Evolutionary conservation across 1,140 invertebrate species (phyloP).

Genomic region (Camponotus floridanus): DNA sequence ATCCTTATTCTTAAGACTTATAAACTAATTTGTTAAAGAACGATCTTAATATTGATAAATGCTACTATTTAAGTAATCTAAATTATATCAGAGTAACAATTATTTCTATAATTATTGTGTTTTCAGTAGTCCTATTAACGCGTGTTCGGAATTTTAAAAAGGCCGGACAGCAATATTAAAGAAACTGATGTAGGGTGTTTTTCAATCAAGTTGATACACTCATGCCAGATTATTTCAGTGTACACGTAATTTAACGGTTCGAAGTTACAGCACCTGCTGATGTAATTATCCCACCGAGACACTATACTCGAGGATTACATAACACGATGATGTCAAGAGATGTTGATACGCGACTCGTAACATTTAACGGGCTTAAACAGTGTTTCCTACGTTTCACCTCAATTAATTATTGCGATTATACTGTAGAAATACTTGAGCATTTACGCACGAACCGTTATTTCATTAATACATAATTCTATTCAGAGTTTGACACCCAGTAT

Average conservation of each 20-base stretch:
- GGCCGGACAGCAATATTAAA: constrained; percentile 1
- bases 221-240: constrained; percentile 51
- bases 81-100: neutral
- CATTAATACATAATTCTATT: constrained; percentile 53
- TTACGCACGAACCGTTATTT: neutral
- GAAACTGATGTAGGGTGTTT: constrained; percentile 36
- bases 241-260: constrained; percentile 53
- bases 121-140: neutral
- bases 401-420: constrained; percentile 2
- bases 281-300: constrained; percentile 50
- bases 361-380: neutral
- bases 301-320: constrained; percentile 45
- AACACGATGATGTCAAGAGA: constrained; percentile 35
- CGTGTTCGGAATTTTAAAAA: constrained; percentile 18
- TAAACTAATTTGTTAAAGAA: neutral
- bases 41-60: neutral
- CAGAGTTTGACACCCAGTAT: constrained; percentile 80
- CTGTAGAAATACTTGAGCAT: neutral
- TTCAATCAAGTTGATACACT: constrained; percentile 55
- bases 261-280: constrained; percentile 45
- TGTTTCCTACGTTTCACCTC: neutral
- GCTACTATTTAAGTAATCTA: neutral
- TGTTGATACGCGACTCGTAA: constrained; percentile 16
- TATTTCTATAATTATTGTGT: neutral
- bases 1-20: neutral